Percentiles rank a stretch among this genome's conserved stretches.
Conservation (phyloP, 2,888 invertebrate species). For the Loripinus fragilis region DNA sequence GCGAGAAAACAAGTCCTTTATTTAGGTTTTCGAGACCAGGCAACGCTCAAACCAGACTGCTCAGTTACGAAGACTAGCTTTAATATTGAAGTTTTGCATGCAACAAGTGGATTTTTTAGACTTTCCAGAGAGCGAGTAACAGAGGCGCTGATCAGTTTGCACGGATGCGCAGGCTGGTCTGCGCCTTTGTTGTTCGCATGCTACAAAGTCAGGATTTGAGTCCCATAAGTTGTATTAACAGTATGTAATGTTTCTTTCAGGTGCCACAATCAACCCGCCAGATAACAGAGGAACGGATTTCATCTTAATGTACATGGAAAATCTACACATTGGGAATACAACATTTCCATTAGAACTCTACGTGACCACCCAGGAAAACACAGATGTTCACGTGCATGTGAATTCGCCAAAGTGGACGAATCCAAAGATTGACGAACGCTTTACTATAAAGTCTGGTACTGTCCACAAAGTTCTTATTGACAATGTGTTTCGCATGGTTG, state of each 20-base stretch:
- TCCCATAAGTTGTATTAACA: no score
- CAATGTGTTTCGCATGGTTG: constrained; percentile 46
- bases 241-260: not conserved
- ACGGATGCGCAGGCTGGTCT: no score
- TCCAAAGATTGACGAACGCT: constrained; percentile 55
- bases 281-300: constrained; percentile 67
- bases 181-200: no score
- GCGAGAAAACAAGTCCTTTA: no score
- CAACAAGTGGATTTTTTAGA: no score
- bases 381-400: constrained; percentile 58
- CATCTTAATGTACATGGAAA: constrained; percentile 67
- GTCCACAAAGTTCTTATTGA: constrained; percentile 59
- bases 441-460: constrained; percentile 55
- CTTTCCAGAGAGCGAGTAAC: no score
- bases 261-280: constrained; percentile 40
- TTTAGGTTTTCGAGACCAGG: no score
- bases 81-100: no score
- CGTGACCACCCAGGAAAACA: constrained; percentile 58
- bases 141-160: no score
- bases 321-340: constrained; percentile 45
- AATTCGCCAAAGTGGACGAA: constrained; percentile 56
- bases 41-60: no score
- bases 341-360: constrained; percentile 61
- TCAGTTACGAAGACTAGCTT: no score
- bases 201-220: no score